These are phyloP conservation scores for Oreochromis spilurus DNA, from an alignment of 2,113 vertebrate species.

Conservation along the genomic window DNA sequence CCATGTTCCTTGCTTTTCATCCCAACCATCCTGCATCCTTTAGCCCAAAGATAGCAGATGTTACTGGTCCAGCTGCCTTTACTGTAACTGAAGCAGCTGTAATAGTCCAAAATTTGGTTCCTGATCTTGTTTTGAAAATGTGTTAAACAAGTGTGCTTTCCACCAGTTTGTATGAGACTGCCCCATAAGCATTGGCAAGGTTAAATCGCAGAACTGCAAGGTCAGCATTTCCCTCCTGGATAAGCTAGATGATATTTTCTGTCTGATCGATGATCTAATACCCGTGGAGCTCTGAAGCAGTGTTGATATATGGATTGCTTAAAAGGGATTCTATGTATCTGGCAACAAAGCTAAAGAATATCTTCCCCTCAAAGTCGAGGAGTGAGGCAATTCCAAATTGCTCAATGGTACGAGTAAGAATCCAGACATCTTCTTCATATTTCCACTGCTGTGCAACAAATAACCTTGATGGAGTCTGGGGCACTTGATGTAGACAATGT, in stretches of 20 bases:
- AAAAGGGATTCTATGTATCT: neutral
- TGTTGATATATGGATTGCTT: neutral
- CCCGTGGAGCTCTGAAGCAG: neutral
- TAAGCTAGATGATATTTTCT: neutral
- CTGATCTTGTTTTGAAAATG: neutral
- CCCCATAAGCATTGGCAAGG: neutral
- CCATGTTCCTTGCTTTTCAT: neutral
- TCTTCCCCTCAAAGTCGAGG: neutral
- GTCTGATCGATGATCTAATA: neutral
- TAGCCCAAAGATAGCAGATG: neutral
- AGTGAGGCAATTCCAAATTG: neutral
- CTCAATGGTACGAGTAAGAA: neutral
- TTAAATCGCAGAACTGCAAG: neutral
- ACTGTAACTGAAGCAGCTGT: neutral
- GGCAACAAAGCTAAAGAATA: neutral
- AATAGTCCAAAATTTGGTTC: neutral
- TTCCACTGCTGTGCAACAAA: neutral
- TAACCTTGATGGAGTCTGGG: neutral
- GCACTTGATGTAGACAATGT: neutral
- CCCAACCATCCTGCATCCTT: neutral
- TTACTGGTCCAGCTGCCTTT: neutral
- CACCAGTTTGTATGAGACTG: neutral
- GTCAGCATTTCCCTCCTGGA: neutral
- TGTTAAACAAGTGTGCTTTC: neutral
- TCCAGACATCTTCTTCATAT: neutral